Percentiles rank a stretch among this genome's conserved stretches.
These are phyloP conservation scores for Amphibalanus amphitrite DNA, from an alignment of 1,140 invertebrate species.

Conservation along the genomic window DNA sequence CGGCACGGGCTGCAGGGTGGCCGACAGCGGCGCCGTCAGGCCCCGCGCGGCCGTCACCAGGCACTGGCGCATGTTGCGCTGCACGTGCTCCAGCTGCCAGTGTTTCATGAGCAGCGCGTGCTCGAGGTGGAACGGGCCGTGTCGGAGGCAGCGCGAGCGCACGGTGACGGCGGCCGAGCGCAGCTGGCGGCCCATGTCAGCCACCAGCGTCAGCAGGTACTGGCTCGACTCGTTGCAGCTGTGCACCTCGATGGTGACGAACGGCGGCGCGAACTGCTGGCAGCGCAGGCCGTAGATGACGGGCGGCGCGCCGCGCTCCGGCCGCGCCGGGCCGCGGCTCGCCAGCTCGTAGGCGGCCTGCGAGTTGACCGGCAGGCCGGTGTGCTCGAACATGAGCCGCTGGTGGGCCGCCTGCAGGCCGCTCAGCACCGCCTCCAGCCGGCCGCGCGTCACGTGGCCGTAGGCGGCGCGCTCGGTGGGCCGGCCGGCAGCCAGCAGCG, in stretches of 20 bases:
- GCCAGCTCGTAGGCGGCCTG: constrained; percentile 65
- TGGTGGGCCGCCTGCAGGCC: constrained; percentile 65
- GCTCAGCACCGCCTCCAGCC: constrained; percentile 50
- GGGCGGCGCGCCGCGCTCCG: constrained; percentile 44
- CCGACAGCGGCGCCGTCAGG: neutral
- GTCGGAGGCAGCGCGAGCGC: constrained; percentile 56
- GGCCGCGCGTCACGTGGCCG: constrained; percentile 40
- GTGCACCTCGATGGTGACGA: constrained; percentile 76
- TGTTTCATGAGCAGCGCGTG: constrained; percentile 62
- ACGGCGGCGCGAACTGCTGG: constrained; percentile 54
- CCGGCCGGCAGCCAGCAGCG: constrained; percentile 48
- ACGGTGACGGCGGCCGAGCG: constrained; percentile 61
- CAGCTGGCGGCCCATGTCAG: constrained; percentile 59
- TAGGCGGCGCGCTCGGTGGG: constrained; percentile 52
- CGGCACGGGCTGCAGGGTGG: neutral
- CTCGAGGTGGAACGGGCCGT: constrained; percentile 59
- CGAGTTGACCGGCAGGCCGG: constrained; percentile 13
- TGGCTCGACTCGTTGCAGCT: constrained; percentile 60
- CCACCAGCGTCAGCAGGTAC: constrained; percentile 51
- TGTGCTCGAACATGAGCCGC: constrained; percentile 58
- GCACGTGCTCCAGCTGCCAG: constrained; percentile 53
- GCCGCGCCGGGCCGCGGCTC: constrained; percentile 53
- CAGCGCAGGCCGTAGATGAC: constrained; percentile 76
- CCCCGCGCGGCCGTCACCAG: neutral
- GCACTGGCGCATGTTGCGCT: constrained; percentile 48